These are phyloP conservation scores for Oenanthe melanoleuca DNA, from an alignment of 2,113 vertebrate species.

Conservation along the genomic window DNA sequence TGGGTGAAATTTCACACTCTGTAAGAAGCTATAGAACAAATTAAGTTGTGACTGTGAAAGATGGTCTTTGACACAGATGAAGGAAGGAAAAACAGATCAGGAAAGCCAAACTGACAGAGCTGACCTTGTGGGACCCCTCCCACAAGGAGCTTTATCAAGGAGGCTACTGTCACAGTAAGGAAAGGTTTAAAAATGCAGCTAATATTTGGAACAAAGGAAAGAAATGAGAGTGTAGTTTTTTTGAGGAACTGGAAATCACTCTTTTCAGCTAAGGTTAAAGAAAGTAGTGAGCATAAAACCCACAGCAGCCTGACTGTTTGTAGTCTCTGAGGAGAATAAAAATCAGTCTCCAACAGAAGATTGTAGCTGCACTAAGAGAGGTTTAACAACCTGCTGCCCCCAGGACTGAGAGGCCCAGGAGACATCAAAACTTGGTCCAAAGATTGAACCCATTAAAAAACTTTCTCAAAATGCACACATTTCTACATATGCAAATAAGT, in stretches of 20 bases:
- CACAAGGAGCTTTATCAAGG: background rate
- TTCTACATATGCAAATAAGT: background rate
- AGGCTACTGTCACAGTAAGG: fast-evolving
- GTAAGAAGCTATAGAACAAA: background rate
- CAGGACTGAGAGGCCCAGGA: background rate
- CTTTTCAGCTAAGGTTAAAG: background rate
- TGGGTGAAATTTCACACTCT: background rate
- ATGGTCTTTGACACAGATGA: background rate
- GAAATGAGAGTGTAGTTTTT: background rate
- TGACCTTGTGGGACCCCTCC: background rate
- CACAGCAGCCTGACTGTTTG: background rate
- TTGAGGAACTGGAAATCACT: background rate
- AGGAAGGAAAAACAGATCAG: background rate
- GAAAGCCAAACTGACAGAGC: background rate
- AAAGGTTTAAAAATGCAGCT: background rate
- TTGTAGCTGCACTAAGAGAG: background rate
- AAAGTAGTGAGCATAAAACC: background rate
- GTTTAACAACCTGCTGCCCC: background rate
- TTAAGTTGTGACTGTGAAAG: background rate
- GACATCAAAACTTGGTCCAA: background rate
- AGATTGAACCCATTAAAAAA: background rate
- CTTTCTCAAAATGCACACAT: background rate
- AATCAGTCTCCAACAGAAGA: background rate
- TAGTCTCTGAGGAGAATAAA: background rate
- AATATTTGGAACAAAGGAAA: background rate